Evolutionary conservation across 2,113 vertebrate genomes (phyloP).

Genomic region (Dendropsophus ebraccatus): DNA sequence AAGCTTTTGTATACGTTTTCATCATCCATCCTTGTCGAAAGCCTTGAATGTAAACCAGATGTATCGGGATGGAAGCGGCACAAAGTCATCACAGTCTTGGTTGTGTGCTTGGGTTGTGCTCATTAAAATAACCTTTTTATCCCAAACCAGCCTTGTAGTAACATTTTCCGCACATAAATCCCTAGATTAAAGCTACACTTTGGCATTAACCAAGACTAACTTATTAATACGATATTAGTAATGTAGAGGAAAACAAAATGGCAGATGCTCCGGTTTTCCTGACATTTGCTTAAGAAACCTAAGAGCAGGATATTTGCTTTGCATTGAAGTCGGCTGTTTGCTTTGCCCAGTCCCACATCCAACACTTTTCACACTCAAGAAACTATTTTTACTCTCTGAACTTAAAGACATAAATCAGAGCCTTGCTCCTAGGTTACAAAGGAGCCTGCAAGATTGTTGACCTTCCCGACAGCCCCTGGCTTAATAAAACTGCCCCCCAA

Average conservation of each 20-base stretch:
- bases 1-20: slow-evolving; percentile 7
- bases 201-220: background rate
- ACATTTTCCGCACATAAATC: slow-evolving; percentile 25
- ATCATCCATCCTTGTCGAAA: background rate
- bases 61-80: background rate
- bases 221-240: slow-evolving; percentile 30
- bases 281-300: slow-evolving; percentile 32
- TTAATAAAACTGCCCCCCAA: slow-evolving; percentile 26
- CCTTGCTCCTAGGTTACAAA: slow-evolving; percentile 8
- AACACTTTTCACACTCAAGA: slow-evolving; percentile 21
- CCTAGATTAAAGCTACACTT: slow-evolving; percentile 12
- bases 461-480: slow-evolving; percentile 18
- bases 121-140: background rate
- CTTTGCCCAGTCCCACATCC: slow-evolving; percentile 37
- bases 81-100: slow-evolving; percentile 6
- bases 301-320: slow-evolving; percentile 44
- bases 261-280: slow-evolving; percentile 29
- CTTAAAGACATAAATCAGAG: slow-evolving; percentile 42
- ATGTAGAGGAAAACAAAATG: slow-evolving; percentile 27
- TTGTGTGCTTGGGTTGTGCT: background rate
- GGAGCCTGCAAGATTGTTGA: slow-evolving; percentile 27
- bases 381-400: slow-evolving; percentile 48
- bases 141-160: background rate
- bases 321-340: slow-evolving; percentile 38
- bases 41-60: slow-evolving; percentile 18